Conservation (phyloP, 2,113 vertebrate genomes). For the Cyprinodon tularosa region DNA sequence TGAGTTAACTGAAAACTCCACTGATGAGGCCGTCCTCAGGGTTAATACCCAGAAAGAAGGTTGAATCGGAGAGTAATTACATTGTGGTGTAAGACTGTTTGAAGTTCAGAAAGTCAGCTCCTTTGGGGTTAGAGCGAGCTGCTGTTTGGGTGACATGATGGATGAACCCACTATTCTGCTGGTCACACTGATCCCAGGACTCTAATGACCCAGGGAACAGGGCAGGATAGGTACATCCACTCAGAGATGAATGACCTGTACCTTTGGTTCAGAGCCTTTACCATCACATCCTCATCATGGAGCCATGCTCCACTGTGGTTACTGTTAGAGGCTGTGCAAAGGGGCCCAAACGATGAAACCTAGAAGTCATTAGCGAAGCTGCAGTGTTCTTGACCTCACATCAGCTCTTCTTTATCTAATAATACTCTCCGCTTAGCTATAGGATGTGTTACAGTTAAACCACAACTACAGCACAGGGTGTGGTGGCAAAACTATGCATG, state of each 20-base stretch:
- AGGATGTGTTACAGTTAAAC: slow-evolving; percentile 79
- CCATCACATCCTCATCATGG: slow-evolving; percentile 70
- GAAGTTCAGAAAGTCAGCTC: slow-evolving; percentile 68
- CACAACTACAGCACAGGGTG: slow-evolving; percentile 36
- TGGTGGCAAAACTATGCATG: not conserved
- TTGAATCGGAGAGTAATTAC: slow-evolving; percentile 54
- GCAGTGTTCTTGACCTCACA: slow-evolving; percentile 76
- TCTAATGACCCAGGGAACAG: slow-evolving; percentile 70
- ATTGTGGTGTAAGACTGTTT: slow-evolving; percentile 45
- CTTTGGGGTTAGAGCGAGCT: slow-evolving; percentile 25
- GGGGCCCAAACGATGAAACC: slow-evolving; percentile 53
- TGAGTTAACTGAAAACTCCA: not conserved
- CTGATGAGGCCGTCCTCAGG: slow-evolving; percentile 13
- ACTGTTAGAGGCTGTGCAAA: slow-evolving; percentile 52
- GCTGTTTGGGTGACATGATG: slow-evolving; percentile 61
- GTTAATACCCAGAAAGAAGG: slow-evolving; percentile 22
- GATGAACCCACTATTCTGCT: slow-evolving; percentile 49
- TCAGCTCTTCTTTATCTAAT: slow-evolving; percentile 86
- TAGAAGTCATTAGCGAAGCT: slow-evolving; percentile 82
- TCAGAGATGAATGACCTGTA: slow-evolving; percentile 60
- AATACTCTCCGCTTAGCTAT: slow-evolving; percentile 69
- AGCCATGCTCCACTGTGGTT: slow-evolving; percentile 70
- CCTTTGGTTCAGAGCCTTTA: slow-evolving; percentile 44
- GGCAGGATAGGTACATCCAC: slow-evolving; percentile 55
- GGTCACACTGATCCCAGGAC: slow-evolving; percentile 56